Conservation (phyloP, 2,888 invertebrate species). For the Hartigia nigra region DNA sequence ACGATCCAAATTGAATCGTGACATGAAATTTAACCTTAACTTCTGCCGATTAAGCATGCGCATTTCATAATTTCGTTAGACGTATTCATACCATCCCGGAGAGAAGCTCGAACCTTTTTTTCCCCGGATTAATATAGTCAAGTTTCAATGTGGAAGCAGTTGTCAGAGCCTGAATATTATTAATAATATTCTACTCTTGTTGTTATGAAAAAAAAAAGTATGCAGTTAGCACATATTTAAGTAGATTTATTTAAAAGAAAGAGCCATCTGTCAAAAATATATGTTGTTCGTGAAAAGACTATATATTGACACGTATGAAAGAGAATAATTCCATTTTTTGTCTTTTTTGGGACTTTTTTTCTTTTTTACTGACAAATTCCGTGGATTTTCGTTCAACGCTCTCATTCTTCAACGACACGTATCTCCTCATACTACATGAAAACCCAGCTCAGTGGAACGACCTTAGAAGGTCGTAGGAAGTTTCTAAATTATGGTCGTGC, state of each 20-base stretch:
- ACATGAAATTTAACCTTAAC: neutral
- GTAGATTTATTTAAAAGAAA: too few species aligned
- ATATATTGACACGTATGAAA: too few species aligned
- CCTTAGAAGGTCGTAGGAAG: neutral
- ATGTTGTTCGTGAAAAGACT: too few species aligned
- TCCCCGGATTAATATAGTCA: neutral
- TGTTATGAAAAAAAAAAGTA: neutral
- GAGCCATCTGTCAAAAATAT: too few species aligned
- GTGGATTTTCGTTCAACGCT: neutral
- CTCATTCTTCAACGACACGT: neutral
- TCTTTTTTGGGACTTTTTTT: neutral
- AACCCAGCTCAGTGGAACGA: neutral
- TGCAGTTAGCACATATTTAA: too few species aligned
- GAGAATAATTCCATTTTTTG: neutral
- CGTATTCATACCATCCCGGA: too few species aligned
- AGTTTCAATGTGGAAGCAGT: neutral
- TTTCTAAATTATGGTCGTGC: slow-evolving; percentile 43
- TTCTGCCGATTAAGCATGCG: neutral
- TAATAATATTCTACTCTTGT: neutral
- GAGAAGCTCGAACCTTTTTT: neutral
- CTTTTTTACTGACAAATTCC: neutral
- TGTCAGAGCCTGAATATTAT: neutral
- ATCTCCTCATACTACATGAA: neutral
- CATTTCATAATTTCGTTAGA: neutral
- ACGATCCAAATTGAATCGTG: neutral